Conservation (phyloP, 2,113 vertebrate species). For the Nettapus auritus region DNA sequence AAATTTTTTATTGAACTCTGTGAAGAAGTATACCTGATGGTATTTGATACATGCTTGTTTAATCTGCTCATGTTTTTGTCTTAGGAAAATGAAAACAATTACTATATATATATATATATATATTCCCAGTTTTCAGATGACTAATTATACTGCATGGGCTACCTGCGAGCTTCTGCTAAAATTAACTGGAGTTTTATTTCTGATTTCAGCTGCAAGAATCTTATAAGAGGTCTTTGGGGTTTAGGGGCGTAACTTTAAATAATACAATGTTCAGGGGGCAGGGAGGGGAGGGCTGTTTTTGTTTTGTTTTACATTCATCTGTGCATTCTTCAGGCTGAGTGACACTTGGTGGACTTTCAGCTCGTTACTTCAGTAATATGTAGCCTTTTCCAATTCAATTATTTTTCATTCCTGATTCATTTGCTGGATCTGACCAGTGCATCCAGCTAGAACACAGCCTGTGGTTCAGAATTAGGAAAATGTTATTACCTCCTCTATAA, state of each 20-base stretch:
- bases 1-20: conserved; percentile 41
- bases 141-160: neutral
- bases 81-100: neutral
- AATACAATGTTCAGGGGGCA: neutral
- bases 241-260: neutral
- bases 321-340: neutral
- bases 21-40: conserved; percentile 27
- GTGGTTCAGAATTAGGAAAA: neutral
- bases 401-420: neutral
- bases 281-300: neutral
- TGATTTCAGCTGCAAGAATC: neutral
- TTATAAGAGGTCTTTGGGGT: neutral
- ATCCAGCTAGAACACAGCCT: neutral
- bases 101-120: neutral
- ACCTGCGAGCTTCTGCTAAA: neutral
- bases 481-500: neutral
- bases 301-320: neutral
- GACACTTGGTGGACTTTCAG: neutral
- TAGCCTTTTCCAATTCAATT: conserved; percentile 4
- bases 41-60: conserved; percentile 38
- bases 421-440: neutral
- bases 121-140: neutral
- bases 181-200: neutral
- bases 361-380: conserved; percentile 5
- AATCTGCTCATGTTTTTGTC: neutral